Conservation (phyloP, 2,888 invertebrate species). For the Diarsia brunnea region DNA sequence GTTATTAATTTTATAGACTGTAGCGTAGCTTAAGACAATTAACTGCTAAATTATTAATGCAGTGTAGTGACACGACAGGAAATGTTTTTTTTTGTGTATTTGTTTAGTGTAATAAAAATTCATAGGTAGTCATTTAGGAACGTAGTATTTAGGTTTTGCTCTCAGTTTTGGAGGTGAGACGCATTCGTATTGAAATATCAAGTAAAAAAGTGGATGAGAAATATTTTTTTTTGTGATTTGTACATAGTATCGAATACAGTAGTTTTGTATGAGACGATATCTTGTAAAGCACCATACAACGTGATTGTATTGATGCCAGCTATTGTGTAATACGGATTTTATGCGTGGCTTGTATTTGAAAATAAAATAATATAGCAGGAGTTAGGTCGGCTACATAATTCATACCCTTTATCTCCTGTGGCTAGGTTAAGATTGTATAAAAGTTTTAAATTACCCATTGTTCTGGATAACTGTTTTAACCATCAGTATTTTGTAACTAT, state of each 20-base stretch:
- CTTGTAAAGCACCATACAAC: not conserved
- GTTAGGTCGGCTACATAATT: not conserved
- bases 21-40: slow-evolving; percentile 19
- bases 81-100: slow-evolving; percentile 7
- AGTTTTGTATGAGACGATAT: too few relatives aligned
- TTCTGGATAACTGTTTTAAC: not conserved
- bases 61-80: slow-evolving; percentile 7
- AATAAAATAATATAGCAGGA: not conserved
- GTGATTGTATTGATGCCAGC: not conserved
- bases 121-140: not conserved
- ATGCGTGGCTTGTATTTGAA: not conserved
- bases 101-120: slow-evolving; percentile 3
- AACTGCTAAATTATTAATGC: slow-evolving; percentile 24
- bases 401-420: not conserved
- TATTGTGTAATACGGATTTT: not conserved
- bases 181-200: not conserved
- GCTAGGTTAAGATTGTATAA: slow-evolving; percentile 12
- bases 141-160: not conserved
- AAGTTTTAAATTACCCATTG: not conserved
- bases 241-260: not conserved
- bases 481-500: not conserved
- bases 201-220: not conserved
- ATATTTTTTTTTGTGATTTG: slow-evolving; percentile 17
- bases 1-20: slow-evolving; percentile 21
- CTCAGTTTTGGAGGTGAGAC: not conserved